Percentiles rank a stretch among this genome's conserved stretches.
Conservation (phyloP, 2,797 vertebrate genomes). For the Morelia viridis region DNA sequence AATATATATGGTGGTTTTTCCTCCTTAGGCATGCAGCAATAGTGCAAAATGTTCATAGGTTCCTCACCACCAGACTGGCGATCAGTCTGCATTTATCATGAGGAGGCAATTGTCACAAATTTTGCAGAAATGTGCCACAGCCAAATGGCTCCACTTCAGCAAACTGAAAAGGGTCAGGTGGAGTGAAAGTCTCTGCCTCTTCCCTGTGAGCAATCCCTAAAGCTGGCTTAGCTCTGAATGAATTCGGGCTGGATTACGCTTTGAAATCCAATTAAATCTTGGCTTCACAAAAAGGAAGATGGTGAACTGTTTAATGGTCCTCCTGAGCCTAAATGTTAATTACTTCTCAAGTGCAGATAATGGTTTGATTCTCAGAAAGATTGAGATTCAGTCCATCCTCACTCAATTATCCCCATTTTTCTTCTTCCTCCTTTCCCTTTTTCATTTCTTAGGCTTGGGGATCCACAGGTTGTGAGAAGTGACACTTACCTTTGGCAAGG, state of each 20-base stretch:
- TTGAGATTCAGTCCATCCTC: neutral
- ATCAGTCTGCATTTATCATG: too few species aligned
- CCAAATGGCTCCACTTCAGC: neutral
- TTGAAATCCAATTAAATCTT: constrained; percentile 21
- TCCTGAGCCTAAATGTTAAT: neutral
- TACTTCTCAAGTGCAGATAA: neutral
- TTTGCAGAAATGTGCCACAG: too few species aligned
- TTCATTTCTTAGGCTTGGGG: neutral
- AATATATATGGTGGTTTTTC: neutral
- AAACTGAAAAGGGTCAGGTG: neutral
- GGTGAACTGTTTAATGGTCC: neutral
- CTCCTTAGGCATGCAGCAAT: too few species aligned
- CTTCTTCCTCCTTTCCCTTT: constrained; percentile 19
- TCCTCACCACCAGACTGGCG: neutral
- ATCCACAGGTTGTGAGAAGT: constrained; percentile 24
- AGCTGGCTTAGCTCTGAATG: neutral
- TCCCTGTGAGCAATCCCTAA: neutral
- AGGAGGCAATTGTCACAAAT: neutral
- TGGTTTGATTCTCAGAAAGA: neutral
- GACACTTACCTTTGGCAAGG: neutral
- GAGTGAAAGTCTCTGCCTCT: neutral
- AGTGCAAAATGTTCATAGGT: neutral
- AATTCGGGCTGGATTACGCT: neutral
- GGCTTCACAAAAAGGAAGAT: neutral
- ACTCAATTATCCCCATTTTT: neutral